Evolutionary conservation across 2,113 vertebrate species (phyloP).

Genomic region (Pygoscelis adeliae): DNA sequence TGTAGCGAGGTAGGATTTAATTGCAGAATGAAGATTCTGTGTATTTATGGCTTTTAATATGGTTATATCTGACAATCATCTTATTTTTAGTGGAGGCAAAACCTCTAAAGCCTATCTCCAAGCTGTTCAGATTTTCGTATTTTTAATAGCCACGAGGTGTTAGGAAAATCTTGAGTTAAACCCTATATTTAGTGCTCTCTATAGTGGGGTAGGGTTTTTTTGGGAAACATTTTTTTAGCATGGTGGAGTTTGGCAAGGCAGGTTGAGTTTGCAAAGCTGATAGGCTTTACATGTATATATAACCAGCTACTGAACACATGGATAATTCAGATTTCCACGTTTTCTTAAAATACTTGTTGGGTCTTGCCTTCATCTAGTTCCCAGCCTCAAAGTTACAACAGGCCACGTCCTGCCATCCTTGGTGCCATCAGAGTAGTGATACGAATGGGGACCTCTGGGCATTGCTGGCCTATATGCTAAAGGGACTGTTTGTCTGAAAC

Average conservation of each 20-base stretch:
- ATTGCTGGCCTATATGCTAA: not conserved
- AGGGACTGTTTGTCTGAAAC: not conserved
- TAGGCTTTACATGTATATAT: not conserved
- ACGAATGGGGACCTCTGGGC: not conserved
- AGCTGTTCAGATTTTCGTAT: constrained; percentile 3
- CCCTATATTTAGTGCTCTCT: not conserved
- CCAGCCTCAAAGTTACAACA: not conserved
- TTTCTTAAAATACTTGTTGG: not conserved
- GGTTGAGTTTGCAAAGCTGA: not conserved
- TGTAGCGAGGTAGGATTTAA: not conserved
- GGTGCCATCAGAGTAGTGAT: not conserved
- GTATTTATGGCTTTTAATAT: constrained; percentile 25
- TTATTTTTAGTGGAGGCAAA: constrained; percentile 42
- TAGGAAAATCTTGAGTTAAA: constrained; percentile 37
- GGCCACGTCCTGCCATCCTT: not conserved
- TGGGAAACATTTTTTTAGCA: not conserved
- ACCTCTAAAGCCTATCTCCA: not conserved
- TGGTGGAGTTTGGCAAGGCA: not conserved
- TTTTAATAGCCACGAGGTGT: constrained; percentile 18
- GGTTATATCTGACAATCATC: constrained; percentile 29
- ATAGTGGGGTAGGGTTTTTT: not conserved
- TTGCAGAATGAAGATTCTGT: not conserved
- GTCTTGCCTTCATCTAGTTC: not conserved
- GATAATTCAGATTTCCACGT: not conserved
- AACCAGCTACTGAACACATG: not conserved